Percentiles rank a stretch among this genome's conserved stretches.
Conservation (phyloP, 2,888 invertebrate species). For the Andrena chrysosceles region DNA sequence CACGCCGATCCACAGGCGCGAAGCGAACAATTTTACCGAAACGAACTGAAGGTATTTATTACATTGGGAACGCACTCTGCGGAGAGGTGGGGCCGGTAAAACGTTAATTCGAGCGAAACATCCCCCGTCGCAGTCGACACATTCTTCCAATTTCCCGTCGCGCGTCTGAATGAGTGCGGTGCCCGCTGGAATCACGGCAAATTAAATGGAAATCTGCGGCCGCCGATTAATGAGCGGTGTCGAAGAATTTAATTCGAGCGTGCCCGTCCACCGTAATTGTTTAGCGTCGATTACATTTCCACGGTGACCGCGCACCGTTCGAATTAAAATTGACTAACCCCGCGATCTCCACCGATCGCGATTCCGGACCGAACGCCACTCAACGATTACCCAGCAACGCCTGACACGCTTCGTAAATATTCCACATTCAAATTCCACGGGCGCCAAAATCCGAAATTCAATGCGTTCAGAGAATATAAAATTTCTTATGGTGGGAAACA, state of each 20-base stretch:
- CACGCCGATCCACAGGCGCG: background rate
- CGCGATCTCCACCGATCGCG: background rate
- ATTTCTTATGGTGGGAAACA: too few species aligned
- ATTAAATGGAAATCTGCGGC: slow-evolving; percentile 42
- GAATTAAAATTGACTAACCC: slow-evolving; percentile 36
- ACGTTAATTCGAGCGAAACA: background rate
- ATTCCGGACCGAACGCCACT: background rate
- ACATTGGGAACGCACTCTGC: background rate
- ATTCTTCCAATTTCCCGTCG: background rate
- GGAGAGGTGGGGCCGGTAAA: background rate
- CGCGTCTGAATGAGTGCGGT: slow-evolving; percentile 4
- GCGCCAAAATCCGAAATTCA: background rate
- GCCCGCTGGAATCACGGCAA: slow-evolving; percentile 23
- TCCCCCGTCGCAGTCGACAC: background rate
- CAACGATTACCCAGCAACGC: background rate
- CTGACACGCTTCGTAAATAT: background rate
- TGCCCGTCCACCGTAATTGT: slow-evolving; percentile 20
- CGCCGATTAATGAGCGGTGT: slow-evolving; percentile 32
- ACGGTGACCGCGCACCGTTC: slow-evolving; percentile 6
- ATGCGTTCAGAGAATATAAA: background rate
- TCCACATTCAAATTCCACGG: background rate
- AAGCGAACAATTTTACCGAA: background rate
- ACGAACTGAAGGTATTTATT: background rate
- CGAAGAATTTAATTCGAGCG: slow-evolving; percentile 41
- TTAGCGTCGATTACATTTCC: slow-evolving; percentile 21